Percentiles rank a stretch among this genome's conserved stretches.
Conservation (phyloP, 1,140 invertebrate species). For the Euwallacea fornicatus region DNA sequence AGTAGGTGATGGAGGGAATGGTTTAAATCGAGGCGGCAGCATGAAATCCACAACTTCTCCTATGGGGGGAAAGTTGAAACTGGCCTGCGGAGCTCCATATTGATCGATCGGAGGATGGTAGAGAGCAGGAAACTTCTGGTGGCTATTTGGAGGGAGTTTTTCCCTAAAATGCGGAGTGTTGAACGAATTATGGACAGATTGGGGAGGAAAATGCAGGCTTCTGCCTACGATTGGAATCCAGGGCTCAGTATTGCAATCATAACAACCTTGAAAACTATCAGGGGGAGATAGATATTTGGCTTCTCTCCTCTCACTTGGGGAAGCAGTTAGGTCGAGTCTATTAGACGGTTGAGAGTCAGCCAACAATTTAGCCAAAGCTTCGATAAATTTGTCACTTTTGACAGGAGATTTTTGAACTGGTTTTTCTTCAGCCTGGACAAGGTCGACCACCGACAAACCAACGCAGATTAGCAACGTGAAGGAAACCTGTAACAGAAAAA, state of each 20-base stretch:
- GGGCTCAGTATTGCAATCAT: conserved; percentile 68
- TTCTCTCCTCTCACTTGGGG: too few species aligned
- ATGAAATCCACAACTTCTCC: conserved; percentile 35
- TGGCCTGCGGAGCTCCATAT: conserved; percentile 35
- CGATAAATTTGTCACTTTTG: too few species aligned
- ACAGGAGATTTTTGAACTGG: too few species aligned
- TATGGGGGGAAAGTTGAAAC: conserved; percentile 13
- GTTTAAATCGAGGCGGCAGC: conserved; percentile 27
- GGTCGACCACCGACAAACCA: too few species aligned
- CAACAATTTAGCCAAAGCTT: too few species aligned
- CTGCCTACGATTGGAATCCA: conserved; percentile 71
- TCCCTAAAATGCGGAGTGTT: not conserved
- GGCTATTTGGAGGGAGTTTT: not conserved
- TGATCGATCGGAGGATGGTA: conserved; percentile 39
- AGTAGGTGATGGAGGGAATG: not conserved
- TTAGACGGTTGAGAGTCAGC: too few species aligned
- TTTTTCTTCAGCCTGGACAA: too few species aligned
- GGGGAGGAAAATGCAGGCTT: conserved; percentile 39
- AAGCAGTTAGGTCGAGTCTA: too few species aligned
- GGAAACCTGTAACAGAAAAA: too few species aligned
- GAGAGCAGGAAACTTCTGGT: conserved; percentile 6
- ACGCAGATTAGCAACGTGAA: too few species aligned
- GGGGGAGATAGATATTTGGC: too few species aligned
- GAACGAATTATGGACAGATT: conserved; percentile 29
- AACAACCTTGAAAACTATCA: conserved; percentile 12